phyloP scores from a whole-genome alignment of 2,797 vertebrate genomes.

The Passerculus sandwichensis region DNA sequence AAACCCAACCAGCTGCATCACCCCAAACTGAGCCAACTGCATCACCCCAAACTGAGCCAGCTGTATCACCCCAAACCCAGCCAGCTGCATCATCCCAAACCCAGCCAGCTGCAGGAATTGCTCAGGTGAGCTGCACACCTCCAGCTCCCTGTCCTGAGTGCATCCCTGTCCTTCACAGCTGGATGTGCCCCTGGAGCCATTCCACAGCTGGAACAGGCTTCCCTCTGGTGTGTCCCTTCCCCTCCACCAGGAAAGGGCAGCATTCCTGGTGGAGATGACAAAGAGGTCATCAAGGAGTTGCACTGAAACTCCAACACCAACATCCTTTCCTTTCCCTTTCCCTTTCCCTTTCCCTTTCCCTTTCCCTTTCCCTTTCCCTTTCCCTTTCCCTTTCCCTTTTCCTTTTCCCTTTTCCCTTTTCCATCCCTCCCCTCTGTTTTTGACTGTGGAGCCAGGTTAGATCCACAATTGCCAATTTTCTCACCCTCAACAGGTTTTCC shows the following conservation, averaged over 20 bases:
- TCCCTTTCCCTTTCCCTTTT: too few relatives aligned
- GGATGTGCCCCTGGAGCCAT: fast-evolving
- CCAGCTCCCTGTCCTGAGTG: neutral
- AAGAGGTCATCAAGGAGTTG: too few relatives aligned
- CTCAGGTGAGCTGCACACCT: too few relatives aligned
- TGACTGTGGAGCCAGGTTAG: neutral
- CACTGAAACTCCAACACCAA: fast-evolving
- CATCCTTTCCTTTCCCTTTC: too few relatives aligned
- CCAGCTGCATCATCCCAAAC: too few relatives aligned
- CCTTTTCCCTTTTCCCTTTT: neutral
- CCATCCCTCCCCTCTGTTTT: fast-evolving
- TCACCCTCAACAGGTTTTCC: neutral
- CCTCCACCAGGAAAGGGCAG: neutral
- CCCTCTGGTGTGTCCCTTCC: neutral
- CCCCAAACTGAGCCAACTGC: too few relatives aligned
- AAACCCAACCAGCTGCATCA: too few relatives aligned
- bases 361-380: too few relatives aligned
- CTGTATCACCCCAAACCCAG: too few relatives aligned
- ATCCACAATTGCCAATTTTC: neutral
- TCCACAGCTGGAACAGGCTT: neutral
- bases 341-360: too few relatives aligned
- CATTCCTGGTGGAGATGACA: neutral
- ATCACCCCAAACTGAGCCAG: too few relatives aligned
- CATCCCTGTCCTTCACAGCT: neutral
- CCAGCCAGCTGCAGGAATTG: neutral